These are phyloP conservation scores for Papilio helenus DNA, from an alignment of 1,140 invertebrate species.

Conservation along the genomic window DNA sequence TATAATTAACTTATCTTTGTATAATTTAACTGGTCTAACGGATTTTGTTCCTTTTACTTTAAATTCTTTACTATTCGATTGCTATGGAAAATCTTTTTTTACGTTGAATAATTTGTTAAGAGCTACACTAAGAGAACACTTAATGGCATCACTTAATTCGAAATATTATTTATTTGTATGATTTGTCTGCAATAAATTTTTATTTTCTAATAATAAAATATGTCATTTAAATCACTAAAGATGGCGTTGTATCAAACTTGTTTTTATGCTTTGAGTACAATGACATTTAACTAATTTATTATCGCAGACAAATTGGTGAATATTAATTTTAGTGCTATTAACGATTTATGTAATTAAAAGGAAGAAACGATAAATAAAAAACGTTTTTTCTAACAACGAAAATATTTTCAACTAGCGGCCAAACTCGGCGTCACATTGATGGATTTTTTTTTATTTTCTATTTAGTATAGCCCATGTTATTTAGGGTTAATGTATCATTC, in stretches of 20 bases:
- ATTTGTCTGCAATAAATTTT: neutral
- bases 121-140: no score
- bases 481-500: no score
- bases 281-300: slow-evolving; percentile 17
- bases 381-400: neutral
- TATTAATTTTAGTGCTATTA: slow-evolving; percentile 1
- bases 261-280: neutral
- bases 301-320: slow-evolving; percentile 16
- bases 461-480: no score
- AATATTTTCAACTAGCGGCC: no score
- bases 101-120: no score
- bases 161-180: neutral
- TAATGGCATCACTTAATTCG: no score
- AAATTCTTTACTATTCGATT: neutral
- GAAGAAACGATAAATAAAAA: neutral
- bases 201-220: neutral
- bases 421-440: no score
- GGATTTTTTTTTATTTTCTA: no score
- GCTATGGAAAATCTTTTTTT: no score
- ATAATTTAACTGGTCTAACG: neutral
- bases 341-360: slow-evolving; percentile 18
- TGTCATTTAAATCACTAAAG: neutral
- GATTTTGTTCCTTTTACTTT: neutral
- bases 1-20: neutral
- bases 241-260: neutral